phyloP scores from a whole-genome alignment of 2,888 invertebrate species.

The Deilephila elpenor region DNA sequence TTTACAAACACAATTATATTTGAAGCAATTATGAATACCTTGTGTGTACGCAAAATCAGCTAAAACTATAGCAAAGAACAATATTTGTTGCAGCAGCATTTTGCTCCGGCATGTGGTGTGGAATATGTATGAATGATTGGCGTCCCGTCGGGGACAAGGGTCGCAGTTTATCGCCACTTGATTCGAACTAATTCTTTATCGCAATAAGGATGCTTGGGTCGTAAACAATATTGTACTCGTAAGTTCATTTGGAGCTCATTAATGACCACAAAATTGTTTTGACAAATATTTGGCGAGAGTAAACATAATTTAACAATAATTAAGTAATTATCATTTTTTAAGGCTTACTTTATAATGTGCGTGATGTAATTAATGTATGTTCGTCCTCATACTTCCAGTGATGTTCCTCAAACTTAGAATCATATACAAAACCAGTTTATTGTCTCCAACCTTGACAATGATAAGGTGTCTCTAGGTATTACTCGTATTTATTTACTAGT shows the following conservation, averaged over 20 bases:
- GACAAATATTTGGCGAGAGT: neutral
- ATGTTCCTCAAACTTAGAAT: too few relatives aligned
- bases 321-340: neutral
- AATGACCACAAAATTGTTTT: neutral
- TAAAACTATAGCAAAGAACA: slow-evolving; percentile 27
- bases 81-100: slow-evolving; percentile 29
- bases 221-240: slow-evolving; percentile 31
- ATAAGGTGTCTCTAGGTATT: too few relatives aligned
- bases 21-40: slow-evolving; percentile 24
- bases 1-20: neutral
- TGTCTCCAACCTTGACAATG: too few relatives aligned
- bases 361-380: too few relatives aligned
- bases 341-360: too few relatives aligned
- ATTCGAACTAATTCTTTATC: slow-evolving; percentile 48
- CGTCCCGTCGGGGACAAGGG: slow-evolving; percentile 46
- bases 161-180: slow-evolving; percentile 52
- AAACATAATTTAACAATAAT: neutral
- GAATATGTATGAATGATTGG: slow-evolving; percentile 37
- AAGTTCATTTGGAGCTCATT: neutral
- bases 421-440: too few relatives aligned
- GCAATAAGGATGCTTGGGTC: slow-evolving; percentile 38
- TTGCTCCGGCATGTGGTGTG: slow-evolving; percentile 5
- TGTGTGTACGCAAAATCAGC: slow-evolving; percentile 32
- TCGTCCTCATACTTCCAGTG: too few relatives aligned
- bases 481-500: too few relatives aligned